Conservation (phyloP, 2,113 vertebrate species). For the Mesitornis unicolor region DNA sequence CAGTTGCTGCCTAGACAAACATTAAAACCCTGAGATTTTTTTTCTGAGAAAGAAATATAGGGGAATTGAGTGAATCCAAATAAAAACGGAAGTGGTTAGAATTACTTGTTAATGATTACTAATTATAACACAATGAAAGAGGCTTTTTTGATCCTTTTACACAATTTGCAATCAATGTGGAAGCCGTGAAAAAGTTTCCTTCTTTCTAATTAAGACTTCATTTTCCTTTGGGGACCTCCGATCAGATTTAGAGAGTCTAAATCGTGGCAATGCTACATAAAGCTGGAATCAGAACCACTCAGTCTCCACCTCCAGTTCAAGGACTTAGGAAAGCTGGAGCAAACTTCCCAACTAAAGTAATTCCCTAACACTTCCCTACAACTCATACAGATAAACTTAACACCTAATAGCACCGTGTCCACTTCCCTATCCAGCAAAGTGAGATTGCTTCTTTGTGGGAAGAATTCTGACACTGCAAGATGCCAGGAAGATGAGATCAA, state of each 20-base stretch:
- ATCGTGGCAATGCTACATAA: not conserved
- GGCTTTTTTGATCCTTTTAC: not conserved
- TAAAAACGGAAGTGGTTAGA: not conserved
- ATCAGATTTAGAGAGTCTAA: not conserved
- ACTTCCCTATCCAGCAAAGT: not conserved
- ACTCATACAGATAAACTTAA: not conserved
- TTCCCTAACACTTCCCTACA: not conserved
- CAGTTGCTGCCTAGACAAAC: not conserved
- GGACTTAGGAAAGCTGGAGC: not conserved
- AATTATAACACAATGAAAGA: not conserved
- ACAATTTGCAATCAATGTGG: not conserved
- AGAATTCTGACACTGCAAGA: not conserved
- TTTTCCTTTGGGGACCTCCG: not conserved
- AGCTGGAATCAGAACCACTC: not conserved
- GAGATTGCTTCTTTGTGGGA: not conserved
- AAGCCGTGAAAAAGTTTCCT: not conserved
- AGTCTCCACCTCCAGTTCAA: not conserved
- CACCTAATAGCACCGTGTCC: not conserved
- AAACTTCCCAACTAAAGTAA: not conserved
- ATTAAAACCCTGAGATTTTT: not conserved
- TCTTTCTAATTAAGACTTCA: not conserved
- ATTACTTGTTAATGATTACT: not conserved
- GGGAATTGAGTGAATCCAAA: not conserved
- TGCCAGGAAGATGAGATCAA: not conserved
- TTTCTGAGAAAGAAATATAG: not conserved